phyloP scores from a whole-genome alignment of 2,888 invertebrate species.

The Dinocampus coccinellae region DNA sequence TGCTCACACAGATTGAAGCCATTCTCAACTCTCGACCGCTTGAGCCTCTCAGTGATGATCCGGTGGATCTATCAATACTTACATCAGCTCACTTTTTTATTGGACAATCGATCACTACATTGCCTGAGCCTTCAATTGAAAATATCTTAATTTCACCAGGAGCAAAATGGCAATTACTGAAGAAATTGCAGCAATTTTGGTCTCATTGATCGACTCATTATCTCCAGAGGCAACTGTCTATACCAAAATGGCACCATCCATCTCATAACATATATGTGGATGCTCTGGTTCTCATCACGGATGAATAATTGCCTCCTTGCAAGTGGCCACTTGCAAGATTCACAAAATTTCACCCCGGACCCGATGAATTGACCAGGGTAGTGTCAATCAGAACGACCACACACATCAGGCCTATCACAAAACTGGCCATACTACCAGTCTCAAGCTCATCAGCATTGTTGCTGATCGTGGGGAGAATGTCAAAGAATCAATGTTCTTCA shows the following conservation, averaged over 20 bases:
- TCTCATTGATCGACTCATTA: slow-evolving; percentile 9
- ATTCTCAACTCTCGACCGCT: slow-evolving; percentile 44
- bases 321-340: too few species aligned
- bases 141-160: background rate
- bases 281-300: slow-evolving; percentile 38
- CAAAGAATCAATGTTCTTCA: too few species aligned
- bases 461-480: too few species aligned
- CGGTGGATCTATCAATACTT: too few species aligned
- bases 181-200: slow-evolving; percentile 18
- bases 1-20: slow-evolving; percentile 38
- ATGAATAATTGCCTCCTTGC: slow-evolving; percentile 44
- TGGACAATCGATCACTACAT: slow-evolving; percentile 13
- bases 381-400: slow-evolving; percentile 45
- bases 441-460: too few species aligned
- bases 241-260: background rate
- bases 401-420: slow-evolving; percentile 34
- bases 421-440: too few species aligned
- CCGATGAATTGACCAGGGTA: slow-evolving; percentile 45
- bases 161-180: slow-evolving; percentile 2
- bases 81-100: slow-evolving; percentile 43
- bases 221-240: background rate
- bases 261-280: slow-evolving; percentile 21
- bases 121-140: slow-evolving; percentile 7
- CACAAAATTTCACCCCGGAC: slow-evolving; percentile 41
- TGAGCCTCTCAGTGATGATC: slow-evolving; percentile 32